Conservation (phyloP, 2,888 invertebrate genomes). For the Cryptops parisi region DNA sequence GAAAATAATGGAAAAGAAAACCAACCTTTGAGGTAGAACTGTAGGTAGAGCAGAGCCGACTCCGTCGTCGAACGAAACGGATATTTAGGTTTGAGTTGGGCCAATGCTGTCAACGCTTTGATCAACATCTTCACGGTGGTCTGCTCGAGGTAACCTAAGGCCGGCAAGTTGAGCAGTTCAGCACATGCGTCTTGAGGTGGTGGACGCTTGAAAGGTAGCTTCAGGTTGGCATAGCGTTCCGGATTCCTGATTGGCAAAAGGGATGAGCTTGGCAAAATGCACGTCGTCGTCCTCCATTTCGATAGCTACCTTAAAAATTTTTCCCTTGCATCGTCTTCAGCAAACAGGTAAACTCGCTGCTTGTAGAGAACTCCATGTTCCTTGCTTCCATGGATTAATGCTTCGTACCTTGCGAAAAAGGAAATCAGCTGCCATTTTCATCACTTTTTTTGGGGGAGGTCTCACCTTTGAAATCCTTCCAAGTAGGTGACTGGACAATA, state of each 20-base stretch:
- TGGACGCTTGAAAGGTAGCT: background rate
- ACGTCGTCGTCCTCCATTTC: too few species aligned
- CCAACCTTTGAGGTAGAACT: background rate
- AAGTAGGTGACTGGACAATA: background rate
- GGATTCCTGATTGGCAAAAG: too few species aligned
- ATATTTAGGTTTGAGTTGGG: background rate
- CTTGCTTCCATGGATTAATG: too few species aligned
- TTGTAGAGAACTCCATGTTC: too few species aligned
- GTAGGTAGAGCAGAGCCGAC: background rate
- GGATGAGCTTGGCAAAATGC: too few species aligned
- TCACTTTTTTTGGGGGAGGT: too few species aligned
- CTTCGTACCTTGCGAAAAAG: too few species aligned
- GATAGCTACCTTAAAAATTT: too few species aligned
- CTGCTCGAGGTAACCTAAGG: background rate
- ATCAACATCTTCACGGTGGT: background rate
- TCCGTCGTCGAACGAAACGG: background rate
- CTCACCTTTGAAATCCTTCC: background rate
- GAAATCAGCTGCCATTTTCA: too few species aligned
- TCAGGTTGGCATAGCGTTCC: background rate
- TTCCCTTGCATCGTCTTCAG: too few species aligned
- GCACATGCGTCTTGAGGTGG: background rate
- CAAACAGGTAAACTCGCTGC: too few species aligned
- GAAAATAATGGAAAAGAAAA: too few species aligned
- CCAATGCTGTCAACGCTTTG: background rate
- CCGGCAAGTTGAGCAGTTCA: background rate